Base-by-base conservation (phyloP, 2,888 invertebrate genomes). In the Drosophila longiperda region DNA sequence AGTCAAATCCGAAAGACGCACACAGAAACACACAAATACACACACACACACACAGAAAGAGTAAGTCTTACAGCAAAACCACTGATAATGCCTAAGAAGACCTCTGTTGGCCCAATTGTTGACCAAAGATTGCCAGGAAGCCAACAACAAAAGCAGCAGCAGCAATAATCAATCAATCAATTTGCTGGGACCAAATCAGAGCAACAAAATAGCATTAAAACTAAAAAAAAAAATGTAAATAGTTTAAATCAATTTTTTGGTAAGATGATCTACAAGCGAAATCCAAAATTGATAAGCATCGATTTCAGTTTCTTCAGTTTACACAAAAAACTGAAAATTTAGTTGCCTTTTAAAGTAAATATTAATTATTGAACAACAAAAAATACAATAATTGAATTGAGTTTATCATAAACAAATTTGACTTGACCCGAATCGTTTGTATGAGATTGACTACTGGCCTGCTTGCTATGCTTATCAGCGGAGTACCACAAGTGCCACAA, bases 351-450 rank as follows among this genome's bases (percentile, higher is more conserved):
- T 48, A 40, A 60, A 20, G 23, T 52, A 11, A 50, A 40, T 59
- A 49, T 23, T 8, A 32, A 45, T 29, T 29, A 61, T 75, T 70
- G 49, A 74, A 63, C 48, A 71, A 62, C 34, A 40, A 32, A 9
- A 40, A 52, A 40, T 20, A 62, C 38, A 40, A 40, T 9, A 40
- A 52, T 50, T 20, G 48, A 33, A 33, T 59, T 45, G 42, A 52
- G 65, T 78, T 75, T 80, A 80, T 80, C 75, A 72, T 69, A 59
- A 78, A 32, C 65, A 72, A 75, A 72, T 53, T 66, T 66, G 73
- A 78, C 89, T 86, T 84, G 83, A 84, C 83, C 83, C 70, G 73
- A 83, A 73, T 88, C 61, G 42, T 50, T 7, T 32, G 48, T 52
- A 23, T 48, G 49, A 11, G 36, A 65, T 34, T 42, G 40, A 29